Base-by-base conservation (phyloP, 1,140 invertebrate species). In the Batillaria attramentaria region DNA sequence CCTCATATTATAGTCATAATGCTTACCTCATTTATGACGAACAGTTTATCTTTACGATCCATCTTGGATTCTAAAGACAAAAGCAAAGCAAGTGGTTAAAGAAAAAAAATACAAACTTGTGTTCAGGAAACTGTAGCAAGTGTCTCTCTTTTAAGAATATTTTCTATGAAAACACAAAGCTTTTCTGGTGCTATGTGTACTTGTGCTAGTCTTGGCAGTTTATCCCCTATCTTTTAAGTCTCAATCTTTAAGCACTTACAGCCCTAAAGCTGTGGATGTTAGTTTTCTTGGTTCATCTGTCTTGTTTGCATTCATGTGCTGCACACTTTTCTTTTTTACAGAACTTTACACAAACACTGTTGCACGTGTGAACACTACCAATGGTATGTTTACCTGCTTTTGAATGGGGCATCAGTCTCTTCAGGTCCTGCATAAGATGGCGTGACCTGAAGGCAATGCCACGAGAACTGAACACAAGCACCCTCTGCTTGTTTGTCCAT, bases 341-440 rank as follows among this genome's bases (percentile, higher is more conserved):
- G n/a, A n/a, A n/a, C n/a, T n/a, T n/a, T n/a, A n/a, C n/a, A n/a
- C n/a, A n/a, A n/a, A n/a, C n/a, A n/a, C n/a, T n/a, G n/a, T n/a
- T n/a, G n/a, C n/a, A n/a, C n/a, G n/a, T n/a, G n/a, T n/a, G n/a
- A n/a, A n/a, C n/a, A n/a, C n/a, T n/a, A n/a, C n/a, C n/a, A n/a
- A n/a, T n/a, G n/a, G 57, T 20, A 35, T 39, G 50, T 46, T 42
- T 83, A 91, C 91, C 92, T 72, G 95, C 88, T 90, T 97, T 96
- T 80, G 97, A 95, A 91, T 99, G 98, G 0, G 98, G 98, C 95
- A 99, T 95, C 2, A 99, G 86, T 80, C 93, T 95, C 87, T 96
- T 95, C 1, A 99, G 89, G 90, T 99, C 97, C 84, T 96, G 95
- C 97, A 99, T 98, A 3, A 99, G 91, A 92, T 99, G 98, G 3